Percentiles rank a stretch among this genome's conserved stretches.
These are phyloP conservation scores for Lota lota DNA, from an alignment of 2,113 vertebrate genomes.

Conservation along the genomic window DNA sequence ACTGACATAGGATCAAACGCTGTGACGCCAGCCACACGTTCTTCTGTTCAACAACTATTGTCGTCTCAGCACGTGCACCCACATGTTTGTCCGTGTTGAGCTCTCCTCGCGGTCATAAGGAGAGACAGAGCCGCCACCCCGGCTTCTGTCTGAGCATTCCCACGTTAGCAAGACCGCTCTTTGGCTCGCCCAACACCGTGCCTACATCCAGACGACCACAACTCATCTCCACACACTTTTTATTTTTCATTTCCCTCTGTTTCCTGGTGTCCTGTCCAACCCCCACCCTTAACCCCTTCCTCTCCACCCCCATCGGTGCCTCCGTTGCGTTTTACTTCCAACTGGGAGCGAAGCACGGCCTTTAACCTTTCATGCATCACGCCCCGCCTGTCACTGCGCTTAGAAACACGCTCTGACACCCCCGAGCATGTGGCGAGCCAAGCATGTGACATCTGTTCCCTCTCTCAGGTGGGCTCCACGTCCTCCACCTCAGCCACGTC, in stretches of 20 bases:
- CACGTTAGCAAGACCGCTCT: too few species aligned
- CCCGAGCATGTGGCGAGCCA: slow-evolving; percentile 25
- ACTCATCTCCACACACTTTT: too few species aligned
- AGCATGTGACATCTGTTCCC: slow-evolving; percentile 74
- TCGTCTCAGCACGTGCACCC: background rate
- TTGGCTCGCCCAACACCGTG: slow-evolving; percentile 12
- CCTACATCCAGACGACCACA: slow-evolving; percentile 20
- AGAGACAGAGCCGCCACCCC: too few species aligned
- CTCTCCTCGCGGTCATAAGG: too few species aligned
- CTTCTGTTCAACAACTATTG: background rate
- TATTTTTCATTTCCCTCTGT: slow-evolving; percentile 16
- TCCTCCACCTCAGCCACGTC: slow-evolving; percentile 65
- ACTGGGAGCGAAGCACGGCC: slow-evolving; percentile 31
- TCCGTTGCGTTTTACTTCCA: slow-evolving; percentile 48
- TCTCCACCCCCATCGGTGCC: slow-evolving; percentile 2
- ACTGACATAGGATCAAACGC: slow-evolving; percentile 21
- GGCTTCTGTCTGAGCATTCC: too few species aligned
- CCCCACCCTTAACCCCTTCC: background rate
- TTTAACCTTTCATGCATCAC: slow-evolving; percentile 59
- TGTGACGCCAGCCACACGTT: slow-evolving; percentile 14
- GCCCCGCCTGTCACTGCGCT: slow-evolving; percentile 61
- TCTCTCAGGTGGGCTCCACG: slow-evolving; percentile 60
- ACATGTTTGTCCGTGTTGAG: background rate
- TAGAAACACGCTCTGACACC: slow-evolving; percentile 19
- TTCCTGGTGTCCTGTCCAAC: slow-evolving; percentile 8